Conservation (phyloP, 2,113 vertebrate genomes). For the Bothrops jararaca region DNA sequence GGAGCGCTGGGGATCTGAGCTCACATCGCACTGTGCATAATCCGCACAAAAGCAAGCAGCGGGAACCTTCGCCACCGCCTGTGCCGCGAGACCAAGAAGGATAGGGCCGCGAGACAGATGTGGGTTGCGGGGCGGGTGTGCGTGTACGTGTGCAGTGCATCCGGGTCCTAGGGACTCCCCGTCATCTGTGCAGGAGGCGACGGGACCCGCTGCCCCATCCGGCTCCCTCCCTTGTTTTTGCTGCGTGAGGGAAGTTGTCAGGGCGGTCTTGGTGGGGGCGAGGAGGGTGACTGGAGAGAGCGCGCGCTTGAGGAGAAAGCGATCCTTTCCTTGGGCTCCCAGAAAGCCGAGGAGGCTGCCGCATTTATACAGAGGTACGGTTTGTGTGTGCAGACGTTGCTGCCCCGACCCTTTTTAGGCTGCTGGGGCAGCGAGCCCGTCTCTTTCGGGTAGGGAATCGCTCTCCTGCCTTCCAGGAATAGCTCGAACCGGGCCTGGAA, state of each 20-base stretch:
- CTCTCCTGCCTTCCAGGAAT: background rate
- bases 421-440: background rate
- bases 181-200: background rate
- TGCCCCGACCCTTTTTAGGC: no score
- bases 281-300: background rate
- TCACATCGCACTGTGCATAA: background rate
- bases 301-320: background rate
- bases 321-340: background rate
- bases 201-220: background rate
- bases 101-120: background rate
- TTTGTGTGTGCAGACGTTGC: background rate
- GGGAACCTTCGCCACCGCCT: background rate
- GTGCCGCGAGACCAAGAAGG: background rate
- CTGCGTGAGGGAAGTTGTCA: constrained; percentile 2
- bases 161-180: background rate
- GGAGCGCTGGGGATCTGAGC: background rate
- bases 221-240: background rate
- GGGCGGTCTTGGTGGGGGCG: background rate
- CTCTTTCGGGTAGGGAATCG: no score
- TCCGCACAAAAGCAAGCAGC: no score
- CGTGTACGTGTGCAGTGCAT: background rate
- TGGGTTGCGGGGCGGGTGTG: background rate
- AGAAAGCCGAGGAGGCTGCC: background rate
- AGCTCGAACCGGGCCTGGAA: background rate
- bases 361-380: background rate